Base-by-base conservation (phyloP, 2,113 vertebrate species). In the Callaeas wilsoni region DNA sequence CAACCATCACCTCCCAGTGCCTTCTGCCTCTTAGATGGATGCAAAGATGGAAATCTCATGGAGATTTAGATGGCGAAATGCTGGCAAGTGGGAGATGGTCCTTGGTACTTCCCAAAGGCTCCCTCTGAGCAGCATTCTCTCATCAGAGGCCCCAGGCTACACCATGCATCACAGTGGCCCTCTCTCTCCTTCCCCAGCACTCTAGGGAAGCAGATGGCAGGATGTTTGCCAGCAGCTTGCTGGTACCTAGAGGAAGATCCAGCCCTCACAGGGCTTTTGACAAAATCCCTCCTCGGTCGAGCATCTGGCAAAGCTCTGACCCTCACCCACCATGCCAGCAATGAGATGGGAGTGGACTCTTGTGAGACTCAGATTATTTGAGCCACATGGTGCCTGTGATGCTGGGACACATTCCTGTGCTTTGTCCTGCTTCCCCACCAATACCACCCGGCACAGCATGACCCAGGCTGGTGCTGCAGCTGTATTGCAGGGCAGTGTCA, bases 1-100 rank as follows among this genome's bases (percentile, higher is more conserved):
- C 2, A 21, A 4, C 35, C 67, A 25, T 8, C 0, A 0, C 53
- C 11, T 32, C 25, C 37, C 25, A 8, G 15, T 20, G 12, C 53
- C n/a, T 79, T 65, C 67, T 79, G 22, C 39, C 33, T 29, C n/a
- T 39, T 10, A 15, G 29, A 13, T 3, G 2, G 27, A 46, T 64
- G 22, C 14, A 46, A 55, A 55, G 42, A 23, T 16, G 6, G 32
- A 80, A 85, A 35, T 27, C 14, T 67, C 39, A 41, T 0, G 1
- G 41, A 55, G 53, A 47, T 37, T 81, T 33, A 74, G 16, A 49
- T 49, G 1, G 2, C 29, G 52, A 74, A 68, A 86, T 3, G 1
- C 21, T 14, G 22, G 22, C 41, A 62, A 62, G 16, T 8, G 10
- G 20, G 33, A 39, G 29, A 6, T 56, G 33, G 23, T 39, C 49